Evolutionary conservation across 1,140 invertebrate genomes (phyloP).

Genomic region (Agrypnia vestita): DNA sequence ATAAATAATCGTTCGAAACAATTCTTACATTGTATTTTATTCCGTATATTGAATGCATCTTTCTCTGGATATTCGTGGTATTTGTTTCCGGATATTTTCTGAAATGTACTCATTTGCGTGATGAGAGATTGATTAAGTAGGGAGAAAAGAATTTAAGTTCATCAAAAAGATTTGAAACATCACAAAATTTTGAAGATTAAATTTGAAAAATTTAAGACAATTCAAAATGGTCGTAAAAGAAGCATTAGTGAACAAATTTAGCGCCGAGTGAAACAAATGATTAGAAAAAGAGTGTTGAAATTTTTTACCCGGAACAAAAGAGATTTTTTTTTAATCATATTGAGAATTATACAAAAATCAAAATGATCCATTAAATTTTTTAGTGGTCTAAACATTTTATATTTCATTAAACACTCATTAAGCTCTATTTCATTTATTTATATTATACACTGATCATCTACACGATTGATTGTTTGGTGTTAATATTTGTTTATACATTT

Average conservation of each 20-base stretch:
- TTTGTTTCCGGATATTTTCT: background rate
- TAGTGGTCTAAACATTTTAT: slow-evolving; percentile 3
- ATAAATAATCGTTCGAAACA: too few relatives aligned
- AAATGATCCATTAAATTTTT: background rate
- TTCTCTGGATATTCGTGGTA: too few relatives aligned
- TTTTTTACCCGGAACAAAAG: background rate
- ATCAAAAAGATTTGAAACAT: slow-evolving; percentile 3
- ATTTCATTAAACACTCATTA: slow-evolving; percentile 17
- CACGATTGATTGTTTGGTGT: slow-evolving; percentile 27
- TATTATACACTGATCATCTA: background rate
- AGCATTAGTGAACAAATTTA: too few relatives aligned
- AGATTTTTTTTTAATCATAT: background rate
- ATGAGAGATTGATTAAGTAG: slow-evolving; percentile 26
- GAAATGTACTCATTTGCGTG: slow-evolving; percentile 10
- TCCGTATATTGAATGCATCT: too few relatives aligned
- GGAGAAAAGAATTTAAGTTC: slow-evolving; percentile 23
- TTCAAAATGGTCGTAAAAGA: background rate
- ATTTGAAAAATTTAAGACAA: background rate
- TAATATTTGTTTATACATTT: slow-evolving; percentile 6
- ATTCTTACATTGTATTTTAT: too few relatives aligned
- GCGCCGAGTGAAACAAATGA: background rate
- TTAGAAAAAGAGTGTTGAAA: background rate
- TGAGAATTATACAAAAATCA: too few relatives aligned
- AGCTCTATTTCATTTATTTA: slow-evolving; percentile 9
- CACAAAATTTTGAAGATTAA: background rate